These are phyloP conservation scores for Ramphastos sulfuratus DNA, from an alignment of 2,113 vertebrate genomes.

Conservation along the genomic window DNA sequence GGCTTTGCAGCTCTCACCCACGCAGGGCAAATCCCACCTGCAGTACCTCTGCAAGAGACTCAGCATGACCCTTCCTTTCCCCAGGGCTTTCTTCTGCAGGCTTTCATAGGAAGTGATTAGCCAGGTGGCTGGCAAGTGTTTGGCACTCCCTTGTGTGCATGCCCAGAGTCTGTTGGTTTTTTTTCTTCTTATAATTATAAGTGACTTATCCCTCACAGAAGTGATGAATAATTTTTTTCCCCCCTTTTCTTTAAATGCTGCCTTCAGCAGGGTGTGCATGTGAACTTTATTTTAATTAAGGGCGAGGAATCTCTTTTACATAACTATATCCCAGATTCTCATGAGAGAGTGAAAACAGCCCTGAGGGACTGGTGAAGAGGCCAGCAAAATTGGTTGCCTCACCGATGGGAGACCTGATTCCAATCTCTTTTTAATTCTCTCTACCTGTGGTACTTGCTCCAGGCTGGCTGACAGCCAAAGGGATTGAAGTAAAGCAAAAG, in stretches of 20 bases:
- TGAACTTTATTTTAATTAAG: constrained; percentile 66
- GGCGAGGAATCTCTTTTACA: constrained; percentile 55
- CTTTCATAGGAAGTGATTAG: not conserved
- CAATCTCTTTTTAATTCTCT: not conserved
- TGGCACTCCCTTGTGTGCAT: not conserved
- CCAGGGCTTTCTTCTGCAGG: not conserved
- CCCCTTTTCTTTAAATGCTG: not conserved
- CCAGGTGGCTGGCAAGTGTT: not conserved
- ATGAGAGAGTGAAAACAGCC: constrained; percentile 50
- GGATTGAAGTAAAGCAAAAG: not conserved
- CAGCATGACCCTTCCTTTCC: not conserved
- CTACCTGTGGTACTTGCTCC: not conserved
- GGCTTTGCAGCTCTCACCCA: not conserved
- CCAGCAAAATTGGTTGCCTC: not conserved
- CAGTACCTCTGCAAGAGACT: not conserved
- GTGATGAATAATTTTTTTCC: not conserved
- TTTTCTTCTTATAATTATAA: constrained; percentile 13
- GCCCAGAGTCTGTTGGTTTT: not conserved
- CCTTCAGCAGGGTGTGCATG: constrained; percentile 53
- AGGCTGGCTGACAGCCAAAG: not conserved
- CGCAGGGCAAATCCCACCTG: not conserved
- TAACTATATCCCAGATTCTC: constrained; percentile 39
- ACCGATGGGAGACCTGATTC: not conserved
- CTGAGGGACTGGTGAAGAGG: not conserved
- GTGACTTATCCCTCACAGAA: constrained; percentile 5